A percentile compares a stretch with the other conserved stretches of the same genome.
phyloP scores from a whole-genome alignment of 2,888 invertebrate species.

The Cerastoderma edule region DNA sequence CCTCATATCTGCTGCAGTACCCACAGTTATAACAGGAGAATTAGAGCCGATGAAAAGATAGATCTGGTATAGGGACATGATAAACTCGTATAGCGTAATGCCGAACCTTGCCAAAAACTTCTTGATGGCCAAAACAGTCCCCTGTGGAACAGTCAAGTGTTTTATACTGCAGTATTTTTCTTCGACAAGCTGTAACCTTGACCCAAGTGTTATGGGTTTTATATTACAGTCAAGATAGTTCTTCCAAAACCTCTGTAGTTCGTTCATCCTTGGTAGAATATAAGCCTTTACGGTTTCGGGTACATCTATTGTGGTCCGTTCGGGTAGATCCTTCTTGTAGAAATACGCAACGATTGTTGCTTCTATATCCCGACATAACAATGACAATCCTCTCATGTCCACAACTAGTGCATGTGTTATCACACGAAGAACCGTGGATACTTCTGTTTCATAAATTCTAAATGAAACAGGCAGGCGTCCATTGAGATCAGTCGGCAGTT shows the following conservation, averaged over 20 bases:
- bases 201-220: conserved; percentile 29
- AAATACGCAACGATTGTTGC: conserved; percentile 30
- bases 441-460: conserved; percentile 33
- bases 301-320: conserved; percentile 29
- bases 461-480: conserved; percentile 39
- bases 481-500: conserved; percentile 29
- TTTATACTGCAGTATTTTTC: conserved; percentile 27
- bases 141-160: conserved; percentile 23
- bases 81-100: conserved; percentile 38
- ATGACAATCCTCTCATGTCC: conserved; percentile 33
- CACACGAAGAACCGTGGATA: conserved; percentile 28
- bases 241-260: conserved; percentile 35
- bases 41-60: conserved; percentile 23
- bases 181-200: conserved; percentile 20
- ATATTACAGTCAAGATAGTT: conserved; percentile 30
- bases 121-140: conserved; percentile 10
- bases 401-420: conserved; percentile 34
- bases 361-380: conserved; percentile 46
- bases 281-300: conserved; percentile 23
- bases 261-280: conserved; percentile 30
- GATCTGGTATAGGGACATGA: conserved; percentile 35
- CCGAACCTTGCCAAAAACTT: conserved; percentile 17
- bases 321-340: conserved; percentile 29
- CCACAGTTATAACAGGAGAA: conserved; percentile 28
- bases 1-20: conserved; percentile 50